A percentile compares a stretch with the other conserved stretches of the same genome.
Evolutionary conservation across 2,113 vertebrate species (phyloP).

Genomic region (Dipodomys stephensi): DNA sequence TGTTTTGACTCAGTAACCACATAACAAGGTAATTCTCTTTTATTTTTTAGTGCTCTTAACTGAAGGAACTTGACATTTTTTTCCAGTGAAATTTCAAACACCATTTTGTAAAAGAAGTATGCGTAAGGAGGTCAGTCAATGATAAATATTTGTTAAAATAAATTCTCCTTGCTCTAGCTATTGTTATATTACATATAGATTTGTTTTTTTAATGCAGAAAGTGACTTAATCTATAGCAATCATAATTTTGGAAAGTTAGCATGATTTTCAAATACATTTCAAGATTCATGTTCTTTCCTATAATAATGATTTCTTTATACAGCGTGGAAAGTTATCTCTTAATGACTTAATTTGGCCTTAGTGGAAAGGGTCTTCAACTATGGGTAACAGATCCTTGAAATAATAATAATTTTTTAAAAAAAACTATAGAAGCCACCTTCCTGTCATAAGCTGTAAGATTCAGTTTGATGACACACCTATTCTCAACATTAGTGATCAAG

Average conservation of each 20-base stretch:
- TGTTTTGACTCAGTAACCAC: background rate
- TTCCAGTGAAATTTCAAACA: constrained; percentile 1
- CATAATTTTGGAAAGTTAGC: background rate
- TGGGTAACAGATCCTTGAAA: background rate
- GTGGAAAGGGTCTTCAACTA: background rate
- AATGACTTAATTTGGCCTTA: constrained; percentile 17
- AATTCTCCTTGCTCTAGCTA: background rate
- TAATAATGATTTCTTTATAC: constrained; percentile 23
- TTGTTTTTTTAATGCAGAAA: background rate
- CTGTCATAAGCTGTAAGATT: background rate
- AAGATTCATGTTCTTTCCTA: background rate
- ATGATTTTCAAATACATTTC: constrained; percentile 17
- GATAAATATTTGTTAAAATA: constrained; percentile 3
- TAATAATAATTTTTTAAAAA: background rate
- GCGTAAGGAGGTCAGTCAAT: background rate
- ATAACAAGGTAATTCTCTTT: background rate
- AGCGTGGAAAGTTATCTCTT: too few species aligned
- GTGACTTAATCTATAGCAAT: constrained; percentile 10
- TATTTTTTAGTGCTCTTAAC: background rate
- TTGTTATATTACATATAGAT: background rate
- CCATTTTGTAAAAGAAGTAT: constrained; percentile 18
- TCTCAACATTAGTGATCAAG: background rate
- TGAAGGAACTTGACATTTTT: constrained; percentile 28
- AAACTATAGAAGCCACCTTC: background rate
- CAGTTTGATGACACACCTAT: background rate